Evolutionary conservation across 1,140 invertebrate species (phyloP).

Genomic region (Thereuonema tuberculata): DNA sequence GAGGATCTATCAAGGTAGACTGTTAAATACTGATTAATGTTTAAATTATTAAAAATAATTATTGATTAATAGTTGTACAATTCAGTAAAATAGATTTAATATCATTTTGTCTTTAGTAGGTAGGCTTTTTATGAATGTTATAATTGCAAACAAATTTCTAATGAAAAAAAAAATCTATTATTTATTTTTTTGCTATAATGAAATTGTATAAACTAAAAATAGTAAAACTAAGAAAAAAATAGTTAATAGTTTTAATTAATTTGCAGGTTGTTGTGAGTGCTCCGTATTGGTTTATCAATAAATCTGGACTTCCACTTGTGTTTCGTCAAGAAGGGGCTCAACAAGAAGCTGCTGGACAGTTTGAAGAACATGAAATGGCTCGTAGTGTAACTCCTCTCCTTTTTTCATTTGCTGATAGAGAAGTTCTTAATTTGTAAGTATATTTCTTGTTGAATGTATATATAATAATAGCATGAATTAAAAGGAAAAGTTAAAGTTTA

Average conservation of each 20-base stretch:
- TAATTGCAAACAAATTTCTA: no score
- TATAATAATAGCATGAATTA: no score
- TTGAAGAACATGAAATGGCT: conserved; percentile 83
- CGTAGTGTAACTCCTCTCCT: conserved; percentile 81
- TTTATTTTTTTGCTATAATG: no score
- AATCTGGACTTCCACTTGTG: conserved; percentile 83
- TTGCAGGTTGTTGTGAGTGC: conserved; percentile 62
- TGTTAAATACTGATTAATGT: neutral
- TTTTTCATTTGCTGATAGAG: conserved; percentile 82
- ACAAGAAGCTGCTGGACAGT: conserved; percentile 76
- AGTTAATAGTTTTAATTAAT: no score
- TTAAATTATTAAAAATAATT: no score
- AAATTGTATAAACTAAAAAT: no score
- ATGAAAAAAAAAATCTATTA: no score
- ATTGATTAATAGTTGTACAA: no score
- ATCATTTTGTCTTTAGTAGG: no score
- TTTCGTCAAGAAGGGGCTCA: conserved; percentile 72
- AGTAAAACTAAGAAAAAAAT: conserved; percentile 11
- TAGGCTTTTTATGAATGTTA: no score
- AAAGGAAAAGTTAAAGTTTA: no score
- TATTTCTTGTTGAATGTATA: neutral
- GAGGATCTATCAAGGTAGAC: conserved; percentile 41
- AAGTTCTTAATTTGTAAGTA: conserved; percentile 36
- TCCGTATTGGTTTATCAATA: conserved; percentile 91
- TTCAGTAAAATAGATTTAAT: no score